phyloP scores from a whole-genome alignment of 2,888 invertebrate species.

The Teleiodes luculella region DNA sequence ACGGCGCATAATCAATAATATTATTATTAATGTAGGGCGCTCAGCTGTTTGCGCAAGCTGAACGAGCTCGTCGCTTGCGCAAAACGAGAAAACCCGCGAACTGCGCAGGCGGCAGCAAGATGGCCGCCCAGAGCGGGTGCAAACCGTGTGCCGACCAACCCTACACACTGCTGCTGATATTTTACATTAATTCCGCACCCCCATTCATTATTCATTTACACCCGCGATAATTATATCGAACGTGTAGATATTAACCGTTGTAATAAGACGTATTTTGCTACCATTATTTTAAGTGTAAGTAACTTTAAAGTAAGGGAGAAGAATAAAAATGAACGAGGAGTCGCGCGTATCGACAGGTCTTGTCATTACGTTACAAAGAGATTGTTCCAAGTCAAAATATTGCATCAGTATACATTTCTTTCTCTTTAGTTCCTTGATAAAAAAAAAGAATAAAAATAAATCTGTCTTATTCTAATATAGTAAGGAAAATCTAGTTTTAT shows the following conservation, averaged over 20 bases:
- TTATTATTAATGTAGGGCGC: constrained; percentile 17
- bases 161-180: constrained; percentile 37
- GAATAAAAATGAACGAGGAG: too few species aligned
- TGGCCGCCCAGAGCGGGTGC: constrained; percentile 22
- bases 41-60: constrained; percentile 38
- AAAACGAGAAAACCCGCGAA: constrained; percentile 35
- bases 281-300: background rate
- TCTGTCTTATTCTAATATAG: too few species aligned
- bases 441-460: too few species aligned
- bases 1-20: background rate
- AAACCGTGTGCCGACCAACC: constrained; percentile 29
- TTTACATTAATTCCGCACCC: constrained; percentile 53
- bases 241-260: constrained; percentile 15
- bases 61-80: constrained; percentile 53
- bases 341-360: too few species aligned
- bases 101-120: constrained; percentile 45
- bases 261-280: constrained; percentile 9
- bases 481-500: too few species aligned
- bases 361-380: too few species aligned
- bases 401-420: too few species aligned
- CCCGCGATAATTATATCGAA: constrained; percentile 46
- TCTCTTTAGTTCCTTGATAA: too few species aligned
- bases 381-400: too few species aligned
- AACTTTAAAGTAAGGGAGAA: too few species aligned
- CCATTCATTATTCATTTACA: constrained; percentile 51